Evolutionary conservation across 2,797 vertebrate genomes (phyloP).

Genomic region (Alcedo quadribrachys): DNA sequence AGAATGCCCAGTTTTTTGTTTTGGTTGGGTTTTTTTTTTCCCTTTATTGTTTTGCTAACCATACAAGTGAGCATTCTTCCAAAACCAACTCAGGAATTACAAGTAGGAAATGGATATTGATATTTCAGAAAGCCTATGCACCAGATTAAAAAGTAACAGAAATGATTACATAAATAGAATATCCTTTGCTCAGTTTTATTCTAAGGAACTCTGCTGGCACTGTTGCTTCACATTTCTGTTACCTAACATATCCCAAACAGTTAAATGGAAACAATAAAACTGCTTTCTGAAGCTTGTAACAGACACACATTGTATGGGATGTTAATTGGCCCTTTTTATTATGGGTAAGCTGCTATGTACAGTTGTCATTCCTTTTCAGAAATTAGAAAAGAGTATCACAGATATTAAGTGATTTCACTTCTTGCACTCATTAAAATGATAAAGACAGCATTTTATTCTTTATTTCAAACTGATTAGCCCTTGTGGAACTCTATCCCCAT

Average conservation of each 20-base stretch:
- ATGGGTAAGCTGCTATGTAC: not conserved
- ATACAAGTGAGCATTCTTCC: slow-evolving; percentile 66
- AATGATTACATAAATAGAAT: not conserved
- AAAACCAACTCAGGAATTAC: slow-evolving; percentile 38
- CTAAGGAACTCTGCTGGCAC: not conserved
- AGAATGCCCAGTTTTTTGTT: slow-evolving; percentile 56
- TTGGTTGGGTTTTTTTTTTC: slow-evolving; percentile 29
- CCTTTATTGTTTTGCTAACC: slow-evolving; percentile 46
- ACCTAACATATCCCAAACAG: not conserved
- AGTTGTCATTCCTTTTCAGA: not conserved
- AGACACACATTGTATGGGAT: not conserved
- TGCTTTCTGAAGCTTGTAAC: not conserved
- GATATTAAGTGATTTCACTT: not conserved
- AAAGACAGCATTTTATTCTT: not conserved
- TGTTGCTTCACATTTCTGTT: not conserved
- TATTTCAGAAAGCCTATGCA: not conserved
- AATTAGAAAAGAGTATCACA: not conserved
- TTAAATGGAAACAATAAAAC: not conserved
- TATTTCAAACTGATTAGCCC: not conserved
- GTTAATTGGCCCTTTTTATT: not conserved
- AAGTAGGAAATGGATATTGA: slow-evolving; percentile 5
- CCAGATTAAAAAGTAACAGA: not conserved
- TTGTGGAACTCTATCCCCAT: not conserved
- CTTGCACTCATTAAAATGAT: not conserved
- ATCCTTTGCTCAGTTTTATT: too few relatives aligned